Evolutionary conservation across 2,797 vertebrate genomes (phyloP).

Genomic region (Arremon aurantiirostris): DNA sequence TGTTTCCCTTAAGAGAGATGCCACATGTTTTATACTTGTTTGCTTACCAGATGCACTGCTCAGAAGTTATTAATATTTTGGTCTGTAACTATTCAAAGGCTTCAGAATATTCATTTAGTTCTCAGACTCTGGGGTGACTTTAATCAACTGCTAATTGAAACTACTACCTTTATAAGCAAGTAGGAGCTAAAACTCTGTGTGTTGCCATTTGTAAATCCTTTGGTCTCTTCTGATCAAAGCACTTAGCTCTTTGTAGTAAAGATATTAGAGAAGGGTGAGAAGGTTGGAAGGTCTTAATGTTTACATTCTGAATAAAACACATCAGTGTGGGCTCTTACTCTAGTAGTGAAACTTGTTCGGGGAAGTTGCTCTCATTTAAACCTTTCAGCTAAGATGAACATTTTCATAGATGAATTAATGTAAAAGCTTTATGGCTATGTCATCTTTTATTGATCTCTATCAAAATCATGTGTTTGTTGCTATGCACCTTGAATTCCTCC

Average conservation of each 20-base stretch:
- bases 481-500: not conserved
- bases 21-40: not conserved
- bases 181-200: not conserved
- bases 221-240: not conserved
- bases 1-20: not conserved
- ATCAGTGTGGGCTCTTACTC: not conserved
- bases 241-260: not conserved
- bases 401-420: not conserved
- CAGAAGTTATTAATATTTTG: not conserved
- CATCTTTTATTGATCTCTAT: not conserved
- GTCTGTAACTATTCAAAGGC: not conserved
- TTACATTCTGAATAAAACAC: not conserved
- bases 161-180: not conserved
- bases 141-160: not conserved
- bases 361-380: not conserved
- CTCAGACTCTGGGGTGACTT: not conserved
- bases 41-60: not conserved
- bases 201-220: not conserved
- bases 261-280: not conserved
- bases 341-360: not conserved
- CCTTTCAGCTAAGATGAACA: not conserved
- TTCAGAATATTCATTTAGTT: not conserved
- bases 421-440: not conserved
- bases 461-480: not conserved
- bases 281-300: not conserved